Base-by-base conservation (phyloP, 2,797 vertebrate species). In the Lycodopsis pacificus region DNA sequence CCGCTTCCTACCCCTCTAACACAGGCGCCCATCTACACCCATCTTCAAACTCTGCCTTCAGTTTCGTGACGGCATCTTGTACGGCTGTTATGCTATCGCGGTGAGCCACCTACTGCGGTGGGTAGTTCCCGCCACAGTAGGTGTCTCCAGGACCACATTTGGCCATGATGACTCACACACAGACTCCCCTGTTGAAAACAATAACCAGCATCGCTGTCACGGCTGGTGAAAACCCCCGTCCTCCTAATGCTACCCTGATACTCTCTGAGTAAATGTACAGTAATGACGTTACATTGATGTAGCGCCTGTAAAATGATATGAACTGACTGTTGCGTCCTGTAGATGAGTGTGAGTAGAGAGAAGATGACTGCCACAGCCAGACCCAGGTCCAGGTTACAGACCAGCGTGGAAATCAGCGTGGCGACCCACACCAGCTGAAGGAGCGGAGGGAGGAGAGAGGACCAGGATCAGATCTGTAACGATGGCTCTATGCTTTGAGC, bases 321-420 rank as follows among this genome's bases (percentile, higher is more conserved):
- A 54, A 95, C 96, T 96, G 77, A 98, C 97, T 92, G 86, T 84
- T 97, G 96, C 0, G 93, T 97, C 78, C 96, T 96, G 89, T 97
- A 94, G 88, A 98, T 92, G 83, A 98, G 92, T 0, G 91, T 93
- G 76, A 97, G 87, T 68, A 98, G 85, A 54, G 95, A 95, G 64
- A 98, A 96, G 65, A 70, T 87, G 32, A 96, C 85, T 0, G 97
- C 94, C 30, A 82, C 94, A 0, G 79, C 96, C 86, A 98, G 94
- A 61, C 96, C 97, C 0, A 98, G 79, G 77, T 97, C 96, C 92
- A 97, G 83, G 80, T 97, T 97, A 74, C 97, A 93, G 32, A 95
- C 17, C 71, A 97, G 81, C 0, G 96, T 97, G 85, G 93, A 95
- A 8, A 95, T 56, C 10, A 97, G 91, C 0, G 96, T 96, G 51